Evolutionary conservation across 1,140 invertebrate genomes (phyloP).

Genomic region (Melanaphis sacchari): DNA sequence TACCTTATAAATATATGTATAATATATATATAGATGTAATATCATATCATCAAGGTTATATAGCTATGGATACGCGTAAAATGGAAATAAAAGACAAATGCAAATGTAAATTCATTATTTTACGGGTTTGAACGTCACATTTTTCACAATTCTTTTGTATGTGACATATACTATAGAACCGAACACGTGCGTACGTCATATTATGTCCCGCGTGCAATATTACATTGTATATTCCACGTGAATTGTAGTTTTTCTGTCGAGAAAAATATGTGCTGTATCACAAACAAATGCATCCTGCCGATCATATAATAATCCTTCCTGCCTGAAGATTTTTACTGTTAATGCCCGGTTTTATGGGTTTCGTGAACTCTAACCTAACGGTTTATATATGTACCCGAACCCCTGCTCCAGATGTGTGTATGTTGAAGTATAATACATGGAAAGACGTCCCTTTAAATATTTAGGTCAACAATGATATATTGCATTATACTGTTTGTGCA

Average conservation of each 20-base stretch:
- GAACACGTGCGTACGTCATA: background rate
- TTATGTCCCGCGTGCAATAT: background rate
- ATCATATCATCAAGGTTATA: background rate
- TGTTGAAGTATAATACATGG: no score
- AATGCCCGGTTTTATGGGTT: constrained; percentile 27
- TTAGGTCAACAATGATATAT: constrained; percentile 43
- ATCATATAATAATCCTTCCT: constrained; percentile 16
- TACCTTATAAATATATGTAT: no score
- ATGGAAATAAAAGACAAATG: background rate
- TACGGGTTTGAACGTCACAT: background rate
- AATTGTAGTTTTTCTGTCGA: background rate
- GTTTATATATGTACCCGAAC: background rate
- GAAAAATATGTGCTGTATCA: background rate
- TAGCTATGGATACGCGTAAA: background rate
- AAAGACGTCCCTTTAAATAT: constrained; percentile 50
- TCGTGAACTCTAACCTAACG: constrained; percentile 46
- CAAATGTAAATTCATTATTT: background rate
- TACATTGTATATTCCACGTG: background rate
- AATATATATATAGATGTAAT: no score
- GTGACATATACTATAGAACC: background rate
- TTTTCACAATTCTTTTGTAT: background rate
- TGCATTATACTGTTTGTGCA: background rate
- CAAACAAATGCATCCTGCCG: constrained; percentile 30
- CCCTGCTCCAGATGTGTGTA: background rate
- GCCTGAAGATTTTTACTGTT: constrained; percentile 46